Percentiles rank a stretch among this genome's conserved stretches.
Conservation (phyloP, 92 coral and sea anemone genomes). For the Epizoanthus rinbou region DNA sequence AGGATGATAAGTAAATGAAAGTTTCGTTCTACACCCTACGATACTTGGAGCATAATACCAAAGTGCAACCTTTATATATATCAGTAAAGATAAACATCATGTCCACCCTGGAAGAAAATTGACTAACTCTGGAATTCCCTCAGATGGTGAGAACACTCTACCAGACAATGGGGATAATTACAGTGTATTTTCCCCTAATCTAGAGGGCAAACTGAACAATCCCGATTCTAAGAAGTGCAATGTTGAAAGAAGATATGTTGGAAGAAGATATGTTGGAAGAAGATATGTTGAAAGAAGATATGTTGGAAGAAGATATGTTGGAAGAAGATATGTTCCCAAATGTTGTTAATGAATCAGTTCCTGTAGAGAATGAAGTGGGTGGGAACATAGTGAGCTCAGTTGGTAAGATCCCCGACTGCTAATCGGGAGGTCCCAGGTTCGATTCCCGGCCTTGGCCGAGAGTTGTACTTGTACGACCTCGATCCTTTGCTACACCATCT, state of each 20-base stretch:
- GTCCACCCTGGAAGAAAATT: too few relatives aligned
- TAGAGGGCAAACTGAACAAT: neutral
- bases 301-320: neutral
- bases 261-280: neutral
- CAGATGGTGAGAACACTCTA: neutral
- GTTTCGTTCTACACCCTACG: neutral
- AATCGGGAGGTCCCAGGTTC: too few relatives aligned
- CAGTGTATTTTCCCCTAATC: neutral
- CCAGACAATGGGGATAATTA: neutral
- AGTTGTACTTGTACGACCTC: too few relatives aligned
- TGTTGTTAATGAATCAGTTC: conserved; percentile 6
- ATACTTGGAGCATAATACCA: too few relatives aligned
- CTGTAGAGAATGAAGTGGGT: conserved; percentile 9
- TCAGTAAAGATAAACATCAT: too few relatives aligned
- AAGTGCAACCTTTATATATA: too few relatives aligned
- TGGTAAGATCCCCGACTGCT: too few relatives aligned
- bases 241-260: neutral
- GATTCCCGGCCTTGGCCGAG: too few relatives aligned
- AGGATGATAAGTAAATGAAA: neutral
- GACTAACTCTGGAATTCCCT: too few relatives aligned
- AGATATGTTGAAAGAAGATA: neutral
- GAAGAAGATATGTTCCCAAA: neutral
- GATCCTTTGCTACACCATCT: too few relatives aligned
- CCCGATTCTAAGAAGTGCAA: neutral
- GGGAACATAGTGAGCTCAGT: too few relatives aligned